Conservation (phyloP, 2,888 invertebrate genomes). For the Xylota segnis region DNA sequence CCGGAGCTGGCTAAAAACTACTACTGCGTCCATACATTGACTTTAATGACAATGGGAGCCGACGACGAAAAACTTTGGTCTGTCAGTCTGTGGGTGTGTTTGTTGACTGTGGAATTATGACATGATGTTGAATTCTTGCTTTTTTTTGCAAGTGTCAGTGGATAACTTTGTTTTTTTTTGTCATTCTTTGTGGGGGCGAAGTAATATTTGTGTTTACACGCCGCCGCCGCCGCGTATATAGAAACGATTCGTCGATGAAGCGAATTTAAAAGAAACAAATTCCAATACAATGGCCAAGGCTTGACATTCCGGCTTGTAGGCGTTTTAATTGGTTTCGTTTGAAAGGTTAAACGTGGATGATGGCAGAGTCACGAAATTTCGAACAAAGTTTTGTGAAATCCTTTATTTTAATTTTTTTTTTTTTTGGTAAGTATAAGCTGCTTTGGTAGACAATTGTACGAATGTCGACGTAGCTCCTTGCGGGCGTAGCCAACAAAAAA, state of each 20-base stretch:
- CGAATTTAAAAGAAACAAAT: not conserved
- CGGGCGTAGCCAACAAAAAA: too few relatives aligned
- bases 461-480: too few relatives aligned
- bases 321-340: not conserved
- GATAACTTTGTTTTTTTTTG: conserved; percentile 35
- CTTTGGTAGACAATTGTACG: too few relatives aligned
- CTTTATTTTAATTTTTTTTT: not conserved
- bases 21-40: conserved; percentile 60
- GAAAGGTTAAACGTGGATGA: not conserved
- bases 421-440: too few relatives aligned
- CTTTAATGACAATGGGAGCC: conserved; percentile 52
- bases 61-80: conserved; percentile 45
- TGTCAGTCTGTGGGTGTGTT: conserved; percentile 58
- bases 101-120: conserved; percentile 63
- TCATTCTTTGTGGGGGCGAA: conserved; percentile 39
- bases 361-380: not conserved
- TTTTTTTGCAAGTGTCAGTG: conserved; percentile 55
- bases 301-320: not conserved
- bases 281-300: not conserved
- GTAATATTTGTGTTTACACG: conserved; percentile 47
- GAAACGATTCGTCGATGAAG: conserved; percentile 9
- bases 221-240: conserved; percentile 23
- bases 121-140: conserved; percentile 18
- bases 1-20: conserved; percentile 56
- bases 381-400: not conserved